Evolutionary conservation across 2,113 vertebrate species (phyloP), one percentile per base, ranked within the genome.

Genomic region (Lates calcarifer): DNA sequence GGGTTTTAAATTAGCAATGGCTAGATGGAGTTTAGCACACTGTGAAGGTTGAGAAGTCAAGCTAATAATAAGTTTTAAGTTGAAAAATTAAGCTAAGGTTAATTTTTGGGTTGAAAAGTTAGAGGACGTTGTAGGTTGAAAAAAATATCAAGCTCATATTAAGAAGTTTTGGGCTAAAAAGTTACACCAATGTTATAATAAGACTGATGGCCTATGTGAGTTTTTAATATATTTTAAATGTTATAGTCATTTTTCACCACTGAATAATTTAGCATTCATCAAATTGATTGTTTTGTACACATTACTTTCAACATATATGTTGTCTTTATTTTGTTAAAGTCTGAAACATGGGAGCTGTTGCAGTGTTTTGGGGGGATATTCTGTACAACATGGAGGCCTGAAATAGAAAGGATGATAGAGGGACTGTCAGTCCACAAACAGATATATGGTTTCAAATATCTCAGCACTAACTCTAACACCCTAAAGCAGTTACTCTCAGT

Each of bases 391-490:
- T 6, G 5, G 35, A 35, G 13, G 29, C 28, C 29, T n/a, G 1
- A 31, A 51, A 39, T 7, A n/a, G 15, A 77, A 7, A 56, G 29
- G 18, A 47, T n/a, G 71, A 76, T 26, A 9, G 20, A 64, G 6
- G 2, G 3, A 28, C 43, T 47, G 17, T 58, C 3, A 49, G 47
- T 57, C 18, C 22, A 33, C 26, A 47, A 68, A 71, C 39, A 74
- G 47, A 76, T 35, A n/a, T 73, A 57, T 20, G 37, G 17, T 43
- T 51, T 62, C 6, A 49, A 24, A 79, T 35, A 56, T 64, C 18
- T 28, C 31, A 9, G 15, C 47, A 39, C 31, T 10, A 45, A 47
- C 9, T 5, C 47, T 17, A n/a, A 64, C 18, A 11, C 60, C 7
- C n/a, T 28, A 18, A 56, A 73, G 55, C 45, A 28, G 18, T 60